Evolutionary conservation across 2,113 vertebrate species (phyloP).

Genomic region (Phaetusa simplex): DNA sequence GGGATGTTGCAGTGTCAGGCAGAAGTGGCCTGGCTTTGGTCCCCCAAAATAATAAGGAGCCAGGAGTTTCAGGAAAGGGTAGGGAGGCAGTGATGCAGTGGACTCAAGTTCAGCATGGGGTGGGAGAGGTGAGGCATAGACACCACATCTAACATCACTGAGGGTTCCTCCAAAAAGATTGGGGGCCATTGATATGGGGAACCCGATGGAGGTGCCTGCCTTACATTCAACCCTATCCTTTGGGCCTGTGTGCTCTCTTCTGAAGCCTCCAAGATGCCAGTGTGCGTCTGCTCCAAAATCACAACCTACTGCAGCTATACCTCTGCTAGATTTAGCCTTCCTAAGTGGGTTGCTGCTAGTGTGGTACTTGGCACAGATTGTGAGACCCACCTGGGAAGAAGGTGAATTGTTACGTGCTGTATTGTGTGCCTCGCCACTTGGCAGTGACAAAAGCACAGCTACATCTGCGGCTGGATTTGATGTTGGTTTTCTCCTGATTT

Average conservation of each 20-base stretch:
- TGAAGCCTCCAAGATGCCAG: neutral
- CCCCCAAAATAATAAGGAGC: neutral
- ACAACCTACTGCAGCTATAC: neutral
- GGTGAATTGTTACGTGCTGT: neutral
- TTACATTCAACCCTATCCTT: neutral
- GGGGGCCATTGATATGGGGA: neutral
- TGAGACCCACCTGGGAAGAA: slow-evolving; percentile 25
- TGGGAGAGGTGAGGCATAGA: neutral
- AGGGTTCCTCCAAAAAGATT: neutral
- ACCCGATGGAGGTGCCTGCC: neutral
- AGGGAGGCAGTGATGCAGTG: neutral
- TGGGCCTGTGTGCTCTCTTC: neutral
- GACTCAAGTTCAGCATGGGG: neutral
- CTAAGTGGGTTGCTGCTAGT: neutral
- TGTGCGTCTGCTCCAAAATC: neutral
- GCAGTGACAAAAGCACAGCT: slow-evolving; percentile 27
- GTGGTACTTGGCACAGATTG: neutral
- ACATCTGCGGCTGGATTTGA: slow-evolving; percentile 28
- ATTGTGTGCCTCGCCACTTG: slow-evolving; percentile 14
- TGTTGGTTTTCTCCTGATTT: slow-evolving; percentile 48
- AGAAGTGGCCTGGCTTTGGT: neutral
- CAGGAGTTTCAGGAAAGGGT: neutral
- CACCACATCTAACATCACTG: neutral
- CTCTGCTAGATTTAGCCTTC: neutral
- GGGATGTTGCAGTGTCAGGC: neutral